Evolutionary conservation across 2,888 invertebrate species (phyloP).

Genomic region (Ecdyonurus torrentis): DNA sequence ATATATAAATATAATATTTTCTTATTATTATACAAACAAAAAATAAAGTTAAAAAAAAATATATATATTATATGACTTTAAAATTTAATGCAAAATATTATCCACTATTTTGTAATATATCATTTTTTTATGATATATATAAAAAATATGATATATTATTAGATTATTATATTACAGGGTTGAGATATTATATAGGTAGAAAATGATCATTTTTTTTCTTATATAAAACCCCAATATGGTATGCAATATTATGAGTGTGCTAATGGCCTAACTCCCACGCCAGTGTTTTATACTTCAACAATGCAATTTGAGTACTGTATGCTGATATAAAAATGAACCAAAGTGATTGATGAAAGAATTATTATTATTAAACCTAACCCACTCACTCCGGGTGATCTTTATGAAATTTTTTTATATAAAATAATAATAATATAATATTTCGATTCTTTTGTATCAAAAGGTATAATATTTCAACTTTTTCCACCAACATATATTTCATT

Average conservation of each 20-base stretch:
- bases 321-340: neutral
- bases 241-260: neutral
- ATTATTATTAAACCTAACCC: too few relatives aligned
- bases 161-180: too few relatives aligned
- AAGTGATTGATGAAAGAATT: too few relatives aligned
- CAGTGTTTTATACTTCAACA: neutral
- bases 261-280: neutral
- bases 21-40: neutral
- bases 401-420: neutral
- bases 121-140: neutral
- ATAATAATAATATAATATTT: neutral
- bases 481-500: neutral
- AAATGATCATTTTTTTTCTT: neutral
- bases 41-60: neutral
- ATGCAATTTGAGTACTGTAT: neutral
- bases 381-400: too few relatives aligned
- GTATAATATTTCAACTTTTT: too few relatives aligned
- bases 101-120: neutral
- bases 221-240: neutral
- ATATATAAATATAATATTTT: too few relatives aligned
- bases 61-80: too few relatives aligned
- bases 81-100: too few relatives aligned
- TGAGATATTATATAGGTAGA: neutral
- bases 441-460: too few relatives aligned
- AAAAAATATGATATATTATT: neutral